Evolutionary conservation across 2,797 vertebrate species (phyloP), one percentile per base, ranked within the genome.

Genomic region (Poecilia gillii): DNA sequence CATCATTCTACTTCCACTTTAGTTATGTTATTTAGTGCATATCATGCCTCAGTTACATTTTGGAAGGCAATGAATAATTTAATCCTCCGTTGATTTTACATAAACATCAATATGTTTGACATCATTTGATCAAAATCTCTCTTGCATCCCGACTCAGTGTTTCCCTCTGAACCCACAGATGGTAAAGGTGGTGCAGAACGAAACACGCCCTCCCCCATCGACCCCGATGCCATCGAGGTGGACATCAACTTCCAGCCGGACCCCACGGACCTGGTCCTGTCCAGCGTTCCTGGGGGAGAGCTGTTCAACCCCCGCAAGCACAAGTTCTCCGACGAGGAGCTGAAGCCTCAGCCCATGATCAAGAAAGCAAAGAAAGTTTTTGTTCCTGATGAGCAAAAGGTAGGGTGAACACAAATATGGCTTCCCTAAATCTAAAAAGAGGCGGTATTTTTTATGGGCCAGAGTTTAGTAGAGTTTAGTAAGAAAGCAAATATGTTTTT

Each of bases 351-450:
- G 92, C 98, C 98, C 0, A 99, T 99, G 97, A 99, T 99, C 93
- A 99, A 99, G 95, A 99, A 99, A 91, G 98, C 98, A 90, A 99
- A 97, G 95, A 99, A 99, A 82, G 96, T 98, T 88, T 98, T 97
- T 95, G 98, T 99, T 53, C 97, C 98, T 0, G 96, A 98, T 7
- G 97, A 99, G 3, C 95, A 97, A 91, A 99, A 99, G 97, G 98
- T 99, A 94, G 57, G 31, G 28, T 1, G 20, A 18, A 31, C 13
- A 31, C n/a, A 51, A 43, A 66, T 4, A 73, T 25, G 8, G 36
- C 8, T 39, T 66, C 64, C 64, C 64, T 23, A 39, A 66, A 39
- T 39, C 62, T 66, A 64, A 18, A 59, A 5, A 62, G 28, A 64
- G 62, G 14, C 1, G 1, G 33, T 39, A 3, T 20, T 20, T 8